These are phyloP conservation scores for Hedya salicella DNA, from an alignment of 2,888 invertebrate species.

Conservation along the genomic window DNA sequence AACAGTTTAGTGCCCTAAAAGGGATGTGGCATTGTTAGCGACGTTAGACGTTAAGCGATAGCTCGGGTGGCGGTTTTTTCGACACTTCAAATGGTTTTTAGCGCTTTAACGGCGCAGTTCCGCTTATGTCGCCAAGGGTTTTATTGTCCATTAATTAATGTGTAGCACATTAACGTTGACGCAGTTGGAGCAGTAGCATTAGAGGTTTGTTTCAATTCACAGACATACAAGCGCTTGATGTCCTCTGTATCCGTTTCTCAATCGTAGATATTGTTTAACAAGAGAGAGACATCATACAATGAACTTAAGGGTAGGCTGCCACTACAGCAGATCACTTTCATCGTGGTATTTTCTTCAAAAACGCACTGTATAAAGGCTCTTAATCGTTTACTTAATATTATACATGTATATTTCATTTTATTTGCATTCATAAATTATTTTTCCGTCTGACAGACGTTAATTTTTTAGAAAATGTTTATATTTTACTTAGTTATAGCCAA, in stretches of 20 bases:
- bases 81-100: too few species aligned
- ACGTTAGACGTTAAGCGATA: too few species aligned
- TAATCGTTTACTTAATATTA: constrained; percentile 30
- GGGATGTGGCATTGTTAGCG: too few species aligned
- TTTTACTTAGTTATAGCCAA: constrained; percentile 26
- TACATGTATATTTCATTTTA: constrained; percentile 30
- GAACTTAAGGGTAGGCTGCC: not conserved
- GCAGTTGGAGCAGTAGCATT: too few species aligned
- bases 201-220: not conserved
- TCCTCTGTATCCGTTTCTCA: too few species aligned
- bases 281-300: not conserved
- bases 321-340: not conserved
- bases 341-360: not conserved
- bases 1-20: too few species aligned
- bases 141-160: too few species aligned
- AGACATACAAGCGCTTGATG: not conserved
- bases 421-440: constrained; percentile 40
- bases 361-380: not conserved
- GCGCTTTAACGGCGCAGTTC: too few species aligned
- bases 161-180: too few species aligned
- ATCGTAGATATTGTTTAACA: not conserved
- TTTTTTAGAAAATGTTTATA: constrained; percentile 38
- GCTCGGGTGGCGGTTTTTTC: too few species aligned
- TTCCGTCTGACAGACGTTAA: constrained; percentile 36
- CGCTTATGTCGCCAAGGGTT: too few species aligned